Evolutionary conservation across 2,113 vertebrate species (phyloP).

Genomic region (Ardeotis arabs): DNA sequence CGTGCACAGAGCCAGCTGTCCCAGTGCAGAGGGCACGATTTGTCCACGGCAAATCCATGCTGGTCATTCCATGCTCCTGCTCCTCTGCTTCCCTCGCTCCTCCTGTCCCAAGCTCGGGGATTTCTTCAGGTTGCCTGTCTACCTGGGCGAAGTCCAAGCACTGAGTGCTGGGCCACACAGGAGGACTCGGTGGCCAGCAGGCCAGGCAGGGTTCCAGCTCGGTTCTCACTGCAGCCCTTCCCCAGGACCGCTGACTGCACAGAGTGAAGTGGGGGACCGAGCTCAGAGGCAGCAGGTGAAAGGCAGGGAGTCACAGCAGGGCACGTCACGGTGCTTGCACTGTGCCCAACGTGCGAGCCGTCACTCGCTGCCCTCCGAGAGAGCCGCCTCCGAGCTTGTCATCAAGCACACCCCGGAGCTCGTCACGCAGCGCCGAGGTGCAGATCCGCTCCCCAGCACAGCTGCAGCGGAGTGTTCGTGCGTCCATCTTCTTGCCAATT

Average conservation of each 20-base stretch:
- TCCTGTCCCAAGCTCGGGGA: not conserved
- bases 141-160: not conserved
- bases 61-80: too few relatives aligned
- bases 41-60: not conserved
- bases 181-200: not conserved
- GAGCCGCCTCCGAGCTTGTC: not conserved
- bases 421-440: fast-evolving
- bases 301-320: not conserved
- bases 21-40: not conserved
- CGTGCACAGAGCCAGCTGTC: too few relatives aligned
- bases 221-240: not conserved
- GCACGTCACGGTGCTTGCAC: not conserved
- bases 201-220: not conserved
- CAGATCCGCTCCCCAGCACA: fast-evolving
- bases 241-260: too few relatives aligned
- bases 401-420: too few relatives aligned
- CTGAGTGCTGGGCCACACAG: fast-evolving
- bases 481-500: fast-evolving
- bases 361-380: fast-evolving
- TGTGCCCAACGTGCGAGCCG: fast-evolving
- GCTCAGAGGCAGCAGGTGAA: not conserved
- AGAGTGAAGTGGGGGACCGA: not conserved
- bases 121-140: too few relatives aligned
- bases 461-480: fast-evolving
- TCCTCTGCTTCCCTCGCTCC: fast-evolving